Percentiles rank a stretch among this genome's conserved stretches.
Conservation (phyloP, 2,113 vertebrate species). For the Entelurus aequoreus region DNA sequence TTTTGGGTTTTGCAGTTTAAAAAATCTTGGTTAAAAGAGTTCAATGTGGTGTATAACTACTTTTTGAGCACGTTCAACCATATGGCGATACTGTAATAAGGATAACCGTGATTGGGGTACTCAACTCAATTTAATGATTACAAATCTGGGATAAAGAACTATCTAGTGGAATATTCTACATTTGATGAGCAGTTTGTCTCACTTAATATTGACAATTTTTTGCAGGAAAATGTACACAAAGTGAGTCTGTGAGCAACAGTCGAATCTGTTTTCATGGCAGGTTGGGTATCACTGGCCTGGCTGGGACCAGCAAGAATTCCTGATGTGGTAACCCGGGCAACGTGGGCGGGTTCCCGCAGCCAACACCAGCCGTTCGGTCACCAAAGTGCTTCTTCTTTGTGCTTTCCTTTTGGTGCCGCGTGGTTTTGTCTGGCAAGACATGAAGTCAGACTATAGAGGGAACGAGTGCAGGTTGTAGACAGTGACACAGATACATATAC, state of each 20-base stretch:
- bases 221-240: background rate
- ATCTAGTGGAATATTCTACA: no score
- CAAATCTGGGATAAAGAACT: background rate
- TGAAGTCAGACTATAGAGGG: constrained; percentile 23
- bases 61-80: no score
- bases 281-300: constrained; percentile 33
- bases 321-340: constrained; percentile 43
- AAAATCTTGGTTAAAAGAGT: no score
- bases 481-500: constrained; percentile 48
- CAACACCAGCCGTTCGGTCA: constrained; percentile 28
- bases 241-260: constrained; percentile 25
- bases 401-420: constrained; percentile 28
- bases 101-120: background rate
- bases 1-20: no score
- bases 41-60: no score
- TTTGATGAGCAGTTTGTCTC: background rate
- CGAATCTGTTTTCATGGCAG: constrained; percentile 28
- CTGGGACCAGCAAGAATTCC: constrained; percentile 46
- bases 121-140: background rate
- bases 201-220: background rate
- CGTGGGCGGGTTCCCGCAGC: constrained; percentile 35
- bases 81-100: no score
- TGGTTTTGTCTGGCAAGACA: constrained; percentile 24
- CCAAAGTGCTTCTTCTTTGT: constrained; percentile 40
- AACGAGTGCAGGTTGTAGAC: constrained; percentile 25